phyloP scores from a whole-genome alignment of 1,140 invertebrate genomes.

The Nixonia krombeini region DNA sequence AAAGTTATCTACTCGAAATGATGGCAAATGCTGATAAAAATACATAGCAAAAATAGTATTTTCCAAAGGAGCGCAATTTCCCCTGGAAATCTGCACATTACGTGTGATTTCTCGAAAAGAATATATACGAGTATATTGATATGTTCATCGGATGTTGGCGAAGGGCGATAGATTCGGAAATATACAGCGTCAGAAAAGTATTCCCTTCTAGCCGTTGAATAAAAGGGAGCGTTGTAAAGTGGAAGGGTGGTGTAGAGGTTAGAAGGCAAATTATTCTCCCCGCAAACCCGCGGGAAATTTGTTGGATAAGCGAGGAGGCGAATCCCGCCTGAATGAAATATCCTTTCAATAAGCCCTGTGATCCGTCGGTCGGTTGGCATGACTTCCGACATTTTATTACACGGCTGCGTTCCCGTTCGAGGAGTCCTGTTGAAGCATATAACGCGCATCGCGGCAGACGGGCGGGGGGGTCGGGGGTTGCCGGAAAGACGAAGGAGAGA shows the following conservation, averaged over 20 bases:
- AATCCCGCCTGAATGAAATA: slow-evolving; percentile 62
- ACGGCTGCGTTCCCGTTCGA: slow-evolving; percentile 24
- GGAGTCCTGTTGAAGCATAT: slow-evolving; percentile 57
- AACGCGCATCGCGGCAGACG: slow-evolving; percentile 35
- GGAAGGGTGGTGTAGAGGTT: slow-evolving; percentile 5
- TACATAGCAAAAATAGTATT: too few relatives aligned
- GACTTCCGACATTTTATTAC: slow-evolving; percentile 54
- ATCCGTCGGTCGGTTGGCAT: slow-evolving; percentile 50
- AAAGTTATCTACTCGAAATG: too few relatives aligned
- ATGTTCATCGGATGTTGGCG: too few relatives aligned
- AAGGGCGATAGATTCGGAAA: too few relatives aligned
- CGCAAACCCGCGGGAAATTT: slow-evolving; percentile 55
- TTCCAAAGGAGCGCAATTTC: too few relatives aligned
- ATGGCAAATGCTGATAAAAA: too few relatives aligned
- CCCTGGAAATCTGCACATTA: too few relatives aligned
- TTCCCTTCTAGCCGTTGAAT: too few relatives aligned
- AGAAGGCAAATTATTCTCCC: slow-evolving; percentile 52
- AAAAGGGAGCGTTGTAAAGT: slow-evolving; percentile 5
- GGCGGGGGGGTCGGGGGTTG: background rate
- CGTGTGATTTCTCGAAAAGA: background rate
- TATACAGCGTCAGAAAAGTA: too few relatives aligned
- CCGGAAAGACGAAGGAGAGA: slow-evolving; percentile 10
- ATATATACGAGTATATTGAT: too few relatives aligned
- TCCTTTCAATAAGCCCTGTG: slow-evolving; percentile 56
- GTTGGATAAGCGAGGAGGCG: slow-evolving; percentile 43